Conservation (phyloP, 2,797 vertebrate genomes). For the Myripristis murdjan region DNA sequence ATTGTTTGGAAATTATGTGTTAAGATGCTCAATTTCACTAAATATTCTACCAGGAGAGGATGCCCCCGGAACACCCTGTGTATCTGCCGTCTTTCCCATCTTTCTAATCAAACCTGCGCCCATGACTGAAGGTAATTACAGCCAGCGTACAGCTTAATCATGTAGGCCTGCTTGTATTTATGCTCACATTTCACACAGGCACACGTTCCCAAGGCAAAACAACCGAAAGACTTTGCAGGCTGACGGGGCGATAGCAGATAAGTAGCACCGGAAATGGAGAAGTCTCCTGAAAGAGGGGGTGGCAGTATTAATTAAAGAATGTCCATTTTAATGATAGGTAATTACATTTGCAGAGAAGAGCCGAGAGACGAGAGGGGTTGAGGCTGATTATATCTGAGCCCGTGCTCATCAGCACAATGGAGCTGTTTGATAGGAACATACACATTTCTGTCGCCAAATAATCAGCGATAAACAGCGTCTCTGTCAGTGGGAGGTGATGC, state of each 20-base stretch:
- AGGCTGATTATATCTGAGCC: constrained; percentile 74
- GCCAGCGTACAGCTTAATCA: constrained; percentile 1
- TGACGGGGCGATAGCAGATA: constrained; percentile 57
- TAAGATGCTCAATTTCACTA: too few species aligned
- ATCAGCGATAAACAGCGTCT: constrained; percentile 56
- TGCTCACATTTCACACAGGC: constrained; percentile 41
- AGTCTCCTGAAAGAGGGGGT: constrained; percentile 64
- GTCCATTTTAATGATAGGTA: constrained; percentile 90
- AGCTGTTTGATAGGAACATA: constrained; percentile 55
- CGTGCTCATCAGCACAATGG: constrained; percentile 64
- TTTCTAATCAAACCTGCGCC: too few species aligned
- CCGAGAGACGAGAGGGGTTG: constrained; percentile 71
- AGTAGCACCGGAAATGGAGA: constrained; percentile 75
- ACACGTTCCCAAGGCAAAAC: constrained; percentile 48
- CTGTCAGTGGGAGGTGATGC: constrained; percentile 26
- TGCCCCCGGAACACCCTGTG: too few species aligned
- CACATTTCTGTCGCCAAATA: constrained; percentile 55
- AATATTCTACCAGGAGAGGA: too few species aligned
- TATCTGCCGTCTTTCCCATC: too few species aligned
- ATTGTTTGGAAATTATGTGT: too few species aligned
- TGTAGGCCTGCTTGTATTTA: constrained; percentile 18
- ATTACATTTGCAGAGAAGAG: constrained; percentile 87
- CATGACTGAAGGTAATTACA: constrained; percentile 5
- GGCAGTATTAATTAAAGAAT: constrained; percentile 89
- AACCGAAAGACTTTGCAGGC: constrained; percentile 48